phyloP scores from a whole-genome alignment of 2,888 invertebrate genomes.

The Hydriomena furcata region DNA sequence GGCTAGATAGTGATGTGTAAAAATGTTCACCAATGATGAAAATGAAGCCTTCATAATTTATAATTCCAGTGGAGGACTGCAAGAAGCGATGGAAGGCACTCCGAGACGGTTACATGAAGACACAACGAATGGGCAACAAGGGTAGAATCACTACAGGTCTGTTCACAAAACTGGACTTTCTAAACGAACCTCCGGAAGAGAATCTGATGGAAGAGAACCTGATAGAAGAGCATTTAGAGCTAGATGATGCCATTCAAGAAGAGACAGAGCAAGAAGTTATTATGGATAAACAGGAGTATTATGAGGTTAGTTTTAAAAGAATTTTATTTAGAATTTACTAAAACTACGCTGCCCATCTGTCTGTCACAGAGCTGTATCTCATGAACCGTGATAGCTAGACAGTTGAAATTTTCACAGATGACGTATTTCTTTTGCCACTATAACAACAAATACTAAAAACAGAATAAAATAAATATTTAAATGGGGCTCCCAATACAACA shows the following conservation, averaged over 20 bases:
- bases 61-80: constrained; percentile 79
- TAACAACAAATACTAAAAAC: too few species aligned
- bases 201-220: constrained; percentile 35
- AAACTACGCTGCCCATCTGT: too few species aligned
- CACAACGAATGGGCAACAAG: constrained; percentile 66
- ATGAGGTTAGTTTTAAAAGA: constrained; percentile 61
- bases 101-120: constrained; percentile 79
- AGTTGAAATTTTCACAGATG: too few species aligned
- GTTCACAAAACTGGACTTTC: constrained; percentile 68
- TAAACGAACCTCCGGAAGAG: constrained; percentile 49
- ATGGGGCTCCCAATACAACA: too few species aligned
- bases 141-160: constrained; percentile 63
- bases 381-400: too few species aligned
- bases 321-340: too few species aligned
- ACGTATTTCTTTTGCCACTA: too few species aligned
- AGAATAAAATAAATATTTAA: too few species aligned
- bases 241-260: constrained; percentile 34
- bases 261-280: constrained; percentile 65
- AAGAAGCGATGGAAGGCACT: constrained; percentile 82
- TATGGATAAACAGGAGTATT: constrained; percentile 75
- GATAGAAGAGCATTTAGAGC: constrained; percentile 38
- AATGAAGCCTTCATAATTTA: neutral
- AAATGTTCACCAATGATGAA: neutral
- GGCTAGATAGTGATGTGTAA: too few species aligned
- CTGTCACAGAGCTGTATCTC: too few species aligned